Evolutionary conservation across 2,888 invertebrate species (phyloP).

Genomic region (Sceliomorpha sp.): DNA sequence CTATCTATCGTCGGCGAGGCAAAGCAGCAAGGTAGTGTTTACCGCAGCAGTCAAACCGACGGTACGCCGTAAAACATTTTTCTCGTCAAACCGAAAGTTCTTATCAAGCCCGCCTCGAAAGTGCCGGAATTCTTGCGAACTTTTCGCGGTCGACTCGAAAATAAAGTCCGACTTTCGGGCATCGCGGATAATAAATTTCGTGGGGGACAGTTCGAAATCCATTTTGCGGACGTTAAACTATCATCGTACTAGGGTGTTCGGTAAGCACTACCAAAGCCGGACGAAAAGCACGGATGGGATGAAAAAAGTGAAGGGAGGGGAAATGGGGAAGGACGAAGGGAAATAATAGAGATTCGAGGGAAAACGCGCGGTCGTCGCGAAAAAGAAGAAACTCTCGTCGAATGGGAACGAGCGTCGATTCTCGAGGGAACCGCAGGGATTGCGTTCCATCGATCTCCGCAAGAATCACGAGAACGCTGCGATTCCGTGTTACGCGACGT

Average conservation of each 20-base stretch:
- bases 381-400: constrained; percentile 39
- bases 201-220: constrained; percentile 26
- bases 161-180: constrained; percentile 32
- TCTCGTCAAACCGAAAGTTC: constrained; percentile 18
- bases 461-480: constrained; percentile 19
- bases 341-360: constrained; percentile 22
- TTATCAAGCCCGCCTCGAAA: constrained; percentile 14
- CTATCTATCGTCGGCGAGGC: constrained; percentile 14
- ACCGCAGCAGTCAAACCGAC: constrained; percentile 20
- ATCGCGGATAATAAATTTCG: constrained; percentile 39
- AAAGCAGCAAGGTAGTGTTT: constrained; percentile 20
- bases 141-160: constrained; percentile 17
- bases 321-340: too few relatives aligned
- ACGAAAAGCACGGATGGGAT: constrained; percentile 9
- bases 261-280: constrained; percentile 19
- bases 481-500: constrained; percentile 24
- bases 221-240: constrained; percentile 37
- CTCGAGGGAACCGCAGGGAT: constrained; percentile 39
- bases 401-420: constrained; percentile 34
- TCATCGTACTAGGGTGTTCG: constrained; percentile 13
- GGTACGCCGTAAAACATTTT: constrained; percentile 22
- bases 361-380: constrained; percentile 29
- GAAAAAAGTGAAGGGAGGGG: constrained; percentile 21
- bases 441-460: constrained; percentile 42
- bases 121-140: constrained; percentile 17